Evolutionary conservation across 2,888 invertebrate species (phyloP), one percentile per base, ranked within the genome.

Genomic region (Idaea straminata): DNA sequence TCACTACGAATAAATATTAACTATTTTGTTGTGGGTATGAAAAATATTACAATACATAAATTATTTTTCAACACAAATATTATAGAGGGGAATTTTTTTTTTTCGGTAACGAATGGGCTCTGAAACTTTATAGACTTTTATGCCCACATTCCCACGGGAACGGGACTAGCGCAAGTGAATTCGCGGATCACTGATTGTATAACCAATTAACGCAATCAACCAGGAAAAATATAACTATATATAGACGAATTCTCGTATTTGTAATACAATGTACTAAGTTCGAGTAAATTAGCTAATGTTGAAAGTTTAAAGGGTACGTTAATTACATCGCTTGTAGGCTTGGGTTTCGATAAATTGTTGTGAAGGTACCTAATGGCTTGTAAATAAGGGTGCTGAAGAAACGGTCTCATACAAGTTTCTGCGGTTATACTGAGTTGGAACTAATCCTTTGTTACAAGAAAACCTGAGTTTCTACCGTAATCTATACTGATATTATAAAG

Each of bases 271-370:
- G 13, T 7, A 7, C 13, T 47, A 47, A 47, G 47, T 47, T 47
- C 10, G 77, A 80, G 78, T 79, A 83, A 84, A 86, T 87, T 84
- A 85, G 83, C 82, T 84, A 83, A 85, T 83, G 83, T 79, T 83
- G 80, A 78, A 87, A 88, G 85, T 88, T 87, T 82, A 80, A 84
- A 83, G 83, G 84, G 80, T 86, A 77, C 73, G 79, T 85, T 85
- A 88, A 88, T 87, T 88, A 88, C 82, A 74, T 76, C 77, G 81
- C 75, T 80, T 83, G 81, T 82, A 80, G 79, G 77, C 75, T 65
- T 63, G 75, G 77, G 77, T 80, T 69, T 70, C 81, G 78, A 82
- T 80, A 82, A 83, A 77, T 77, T 75, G 74, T 77, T 72, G 71
- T 72, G 74, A 75, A 78, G 77, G 80, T 85, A 25, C 25, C 25